Base-by-base conservation (phyloP, 92 coral and sea anemone species). In the Porites cylindrica region DNA sequence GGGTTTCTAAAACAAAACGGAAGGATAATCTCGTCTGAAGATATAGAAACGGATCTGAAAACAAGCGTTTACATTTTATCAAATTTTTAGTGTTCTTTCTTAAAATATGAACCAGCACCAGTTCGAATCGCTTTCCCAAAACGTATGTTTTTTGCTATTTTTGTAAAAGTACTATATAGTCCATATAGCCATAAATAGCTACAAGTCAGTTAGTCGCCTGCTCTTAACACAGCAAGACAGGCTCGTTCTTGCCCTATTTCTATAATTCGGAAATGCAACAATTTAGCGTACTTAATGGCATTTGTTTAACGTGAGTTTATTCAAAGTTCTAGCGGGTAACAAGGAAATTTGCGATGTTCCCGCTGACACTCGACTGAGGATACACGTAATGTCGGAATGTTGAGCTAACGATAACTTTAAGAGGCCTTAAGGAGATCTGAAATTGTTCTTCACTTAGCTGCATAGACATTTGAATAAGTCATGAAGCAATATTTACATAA, bases 401-500 rank as follows among this genome's bases (percentile, higher is more conserved):
- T 58, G n/a, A 38, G 17, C 53, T n/a, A 26, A 54, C 16, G 56
- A 60, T 61, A 60, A 78, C 63, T 67, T 78, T 19, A 17, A 65
- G 82, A 51, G 82, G 20, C 61, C 60, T 78, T 64, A 43, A 65
- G 82, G 72, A 63, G 60, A 70, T 43, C 38, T 61, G 32, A 43
- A 82, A 50, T 38, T 78, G 38, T 54, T 18, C 43, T 82, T 82
- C 78, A 12, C 78, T 70, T 29, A 69, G 78, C 21, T 70, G 66
- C 71, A 82, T 43, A 70, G 50, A 58, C 2, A 18, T 17, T 58
- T 47, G 50, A 38, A 16, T 14, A 26, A 54, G 20, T 58, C 53
- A 53, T 9, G 43, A 70, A 82, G 60, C 78, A 82, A 82, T 70
- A 56, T 56, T 56, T 56, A 56, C 16, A 82, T 82, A 70, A 70